A percentile compares a stretch with the other conserved stretches of the same genome.
These are phyloP conservation scores for Chaetorhynchus papuensis DNA, from an alignment of 2,113 vertebrate genomes.

Conservation along the genomic window DNA sequence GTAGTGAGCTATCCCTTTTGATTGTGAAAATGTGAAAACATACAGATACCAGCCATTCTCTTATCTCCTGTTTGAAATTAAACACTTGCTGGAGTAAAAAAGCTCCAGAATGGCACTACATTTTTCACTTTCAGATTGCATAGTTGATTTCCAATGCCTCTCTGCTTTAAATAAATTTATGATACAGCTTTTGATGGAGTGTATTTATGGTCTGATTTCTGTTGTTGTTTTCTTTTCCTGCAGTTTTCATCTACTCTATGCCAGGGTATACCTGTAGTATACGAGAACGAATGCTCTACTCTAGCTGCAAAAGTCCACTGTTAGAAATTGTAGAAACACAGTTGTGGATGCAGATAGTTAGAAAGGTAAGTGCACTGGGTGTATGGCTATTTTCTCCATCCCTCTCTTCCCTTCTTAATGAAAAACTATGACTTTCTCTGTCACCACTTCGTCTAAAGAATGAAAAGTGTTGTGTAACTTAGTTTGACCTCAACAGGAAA, in stretches of 20 bases:
- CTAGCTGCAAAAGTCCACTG: constrained; percentile 92
- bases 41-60: neutral
- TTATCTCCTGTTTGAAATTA: neutral
- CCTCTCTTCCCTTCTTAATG: neutral
- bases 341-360: constrained; percentile 83
- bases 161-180: neutral
- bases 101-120: neutral
- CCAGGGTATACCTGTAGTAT: constrained; percentile 95
- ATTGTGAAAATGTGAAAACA: neutral
- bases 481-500: neutral
- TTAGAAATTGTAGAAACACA: constrained; percentile 87
- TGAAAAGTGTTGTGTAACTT: neutral
- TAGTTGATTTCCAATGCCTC: neutral
- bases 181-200: neutral
- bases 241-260: constrained; percentile 99
- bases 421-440: neutral
- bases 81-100: neutral
- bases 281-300: constrained; percentile 96
- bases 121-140: neutral
- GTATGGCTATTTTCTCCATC: neutral
- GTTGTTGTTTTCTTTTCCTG: neutral
- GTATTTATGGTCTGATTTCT: neutral
- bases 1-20: neutral
- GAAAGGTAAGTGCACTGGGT: constrained; percentile 79
- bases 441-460: neutral